Percentiles rank a stretch among this genome's conserved stretches.
Evolutionary conservation across 2,888 invertebrate genomes (phyloP).

Genomic region (Phaedon cochleariae): DNA sequence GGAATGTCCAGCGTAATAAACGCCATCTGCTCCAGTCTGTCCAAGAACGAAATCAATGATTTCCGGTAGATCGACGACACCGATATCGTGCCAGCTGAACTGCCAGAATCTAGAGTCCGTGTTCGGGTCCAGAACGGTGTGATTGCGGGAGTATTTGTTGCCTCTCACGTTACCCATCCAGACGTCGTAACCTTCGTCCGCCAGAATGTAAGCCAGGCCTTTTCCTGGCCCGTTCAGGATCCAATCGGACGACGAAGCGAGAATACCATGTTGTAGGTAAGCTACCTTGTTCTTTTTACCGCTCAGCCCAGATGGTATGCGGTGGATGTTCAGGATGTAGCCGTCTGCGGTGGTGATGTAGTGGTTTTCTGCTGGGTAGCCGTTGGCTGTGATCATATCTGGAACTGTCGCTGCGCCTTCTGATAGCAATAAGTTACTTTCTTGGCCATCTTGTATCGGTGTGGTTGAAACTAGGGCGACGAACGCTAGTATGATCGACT

Average conservation of each 20-base stretch:
- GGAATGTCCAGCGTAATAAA: slow-evolving; percentile 81
- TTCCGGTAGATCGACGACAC: slow-evolving; percentile 80
- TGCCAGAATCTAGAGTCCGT: slow-evolving; percentile 58
- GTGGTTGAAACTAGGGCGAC: not conserved
- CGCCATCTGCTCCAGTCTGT: slow-evolving; percentile 65
- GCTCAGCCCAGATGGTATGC: slow-evolving; percentile 63
- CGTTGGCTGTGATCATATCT: slow-evolving; percentile 59
- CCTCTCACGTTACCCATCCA: slow-evolving; percentile 53
- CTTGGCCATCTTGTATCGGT: not conserved
- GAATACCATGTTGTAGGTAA: slow-evolving; percentile 66
- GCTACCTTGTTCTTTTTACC: slow-evolving; percentile 54
- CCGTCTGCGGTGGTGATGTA: slow-evolving; percentile 66
- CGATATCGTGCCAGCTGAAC: slow-evolving; percentile 85
- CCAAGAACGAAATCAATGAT: slow-evolving; percentile 78
- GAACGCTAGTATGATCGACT: not conserved
- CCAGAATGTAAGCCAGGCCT: slow-evolving; percentile 51
- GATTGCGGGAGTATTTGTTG: slow-evolving; percentile 45
- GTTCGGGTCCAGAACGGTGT: slow-evolving; percentile 43
- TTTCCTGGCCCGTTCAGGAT: slow-evolving; percentile 64
- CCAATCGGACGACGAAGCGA: slow-evolving; percentile 66
- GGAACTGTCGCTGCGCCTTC: not conserved
- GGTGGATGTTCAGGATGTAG: slow-evolving; percentile 66
- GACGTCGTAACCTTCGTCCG: slow-evolving; percentile 54
- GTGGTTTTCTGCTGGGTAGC: slow-evolving; percentile 62
- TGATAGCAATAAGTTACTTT: not conserved